A percentile compares a stretch with the other conserved stretches of the same genome.
Conservation (phyloP, 2,888 invertebrate species). For the Dendrolimus pini region DNA sequence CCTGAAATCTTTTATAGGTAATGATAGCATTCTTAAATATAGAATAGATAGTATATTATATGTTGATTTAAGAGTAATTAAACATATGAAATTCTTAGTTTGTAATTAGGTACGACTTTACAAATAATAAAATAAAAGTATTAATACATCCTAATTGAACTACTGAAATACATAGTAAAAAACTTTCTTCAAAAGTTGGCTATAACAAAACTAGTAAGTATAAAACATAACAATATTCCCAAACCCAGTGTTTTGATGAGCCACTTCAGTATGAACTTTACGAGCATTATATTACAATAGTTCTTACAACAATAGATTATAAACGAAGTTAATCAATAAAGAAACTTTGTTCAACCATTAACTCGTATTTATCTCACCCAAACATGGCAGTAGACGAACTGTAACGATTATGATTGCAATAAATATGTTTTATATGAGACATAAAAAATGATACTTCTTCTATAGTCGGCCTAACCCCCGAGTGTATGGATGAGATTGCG, state of each 20-base stretch:
- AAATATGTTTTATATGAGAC: constrained; percentile 76
- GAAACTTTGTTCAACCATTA: constrained; percentile 36
- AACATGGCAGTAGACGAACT: constrained; percentile 64
- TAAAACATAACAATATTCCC: not conserved
- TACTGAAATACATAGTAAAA: constrained; percentile 2
- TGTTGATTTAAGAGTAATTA: too few species aligned
- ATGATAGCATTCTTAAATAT: too few species aligned
- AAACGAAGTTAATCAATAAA: constrained; percentile 31
- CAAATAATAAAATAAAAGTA: constrained; percentile 2
- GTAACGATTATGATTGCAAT: constrained; percentile 72
- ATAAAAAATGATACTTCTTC: constrained; percentile 72
- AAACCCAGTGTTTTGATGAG: not conserved
- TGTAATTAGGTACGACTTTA: too few species aligned
- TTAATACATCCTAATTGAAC: not conserved
- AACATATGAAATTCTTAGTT: too few species aligned
- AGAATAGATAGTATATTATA: too few species aligned
- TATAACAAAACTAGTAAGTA: not conserved
- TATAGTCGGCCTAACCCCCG: constrained; percentile 68
- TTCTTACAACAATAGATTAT: constrained; percentile 19
- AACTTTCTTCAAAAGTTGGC: not conserved
- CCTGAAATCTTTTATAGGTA: too few species aligned
- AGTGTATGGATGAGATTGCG: constrained; percentile 77
- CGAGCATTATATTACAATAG: constrained; percentile 3
- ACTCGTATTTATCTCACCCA: constrained; percentile 58
- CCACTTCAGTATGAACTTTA: not conserved